A percentile compares a stretch with the other conserved stretches of the same genome.
These are phyloP conservation scores for Bilobella aurantiaca DNA, from an alignment of 1,140 invertebrate genomes.

Conservation along the genomic window DNA sequence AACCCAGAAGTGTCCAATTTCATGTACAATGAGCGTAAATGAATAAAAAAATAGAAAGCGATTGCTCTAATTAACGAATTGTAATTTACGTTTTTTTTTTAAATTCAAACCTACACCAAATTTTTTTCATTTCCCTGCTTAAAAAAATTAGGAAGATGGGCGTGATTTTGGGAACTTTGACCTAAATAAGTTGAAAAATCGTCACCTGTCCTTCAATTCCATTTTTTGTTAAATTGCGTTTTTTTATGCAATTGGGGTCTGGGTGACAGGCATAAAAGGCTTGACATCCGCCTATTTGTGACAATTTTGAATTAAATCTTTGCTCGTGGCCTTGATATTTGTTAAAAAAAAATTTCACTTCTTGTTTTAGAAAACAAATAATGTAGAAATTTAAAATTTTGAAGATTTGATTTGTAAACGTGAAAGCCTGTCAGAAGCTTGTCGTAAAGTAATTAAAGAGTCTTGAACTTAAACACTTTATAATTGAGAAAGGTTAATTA, in stretches of 20 bases:
- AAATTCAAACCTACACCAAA: neutral
- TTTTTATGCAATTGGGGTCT: neutral
- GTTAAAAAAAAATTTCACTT: neutral
- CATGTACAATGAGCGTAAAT: neutral
- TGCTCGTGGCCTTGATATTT: too few relatives aligned
- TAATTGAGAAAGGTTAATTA: neutral
- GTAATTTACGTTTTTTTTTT: neutral
- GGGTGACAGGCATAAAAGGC: neutral
- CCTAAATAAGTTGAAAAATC: neutral
- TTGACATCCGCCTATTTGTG: too few relatives aligned
- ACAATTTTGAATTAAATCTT: too few relatives aligned
- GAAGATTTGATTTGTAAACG: too few relatives aligned
- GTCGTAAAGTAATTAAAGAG: neutral
- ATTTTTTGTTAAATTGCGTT: neutral
- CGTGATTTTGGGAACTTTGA: neutral
- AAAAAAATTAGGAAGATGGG: neutral
- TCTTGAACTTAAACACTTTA: too few relatives aligned
- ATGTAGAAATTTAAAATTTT: neutral
- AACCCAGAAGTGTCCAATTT: neutral
- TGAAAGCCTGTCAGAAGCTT: too few relatives aligned
- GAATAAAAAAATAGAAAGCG: neutral
- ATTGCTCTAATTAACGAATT: neutral
- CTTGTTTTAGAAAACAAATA: too few relatives aligned
- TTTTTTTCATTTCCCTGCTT: neutral
- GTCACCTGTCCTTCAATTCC: neutral